Evolutionary conservation across 92 coral and sea anemone genomes (phyloP), one percentile per base, ranked within the genome.

Genomic region (Galaxea fascicularis): DNA sequence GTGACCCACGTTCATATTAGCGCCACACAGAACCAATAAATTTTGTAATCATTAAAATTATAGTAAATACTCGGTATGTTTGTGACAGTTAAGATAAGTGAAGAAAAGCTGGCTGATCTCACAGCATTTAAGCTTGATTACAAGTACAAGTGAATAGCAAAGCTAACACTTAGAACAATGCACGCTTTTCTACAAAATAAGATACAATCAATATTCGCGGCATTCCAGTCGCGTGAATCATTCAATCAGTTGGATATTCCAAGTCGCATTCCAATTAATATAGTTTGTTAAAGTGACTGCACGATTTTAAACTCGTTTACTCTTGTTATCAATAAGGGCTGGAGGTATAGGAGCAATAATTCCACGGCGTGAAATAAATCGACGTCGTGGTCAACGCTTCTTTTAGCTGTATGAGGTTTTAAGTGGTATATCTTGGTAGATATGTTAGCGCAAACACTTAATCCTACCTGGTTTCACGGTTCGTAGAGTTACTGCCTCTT

Each of bases 401-500:
- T 30, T 7, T 49, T 28, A 44, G 22, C 14, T 44, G 27, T 22
- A 39, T 28, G 73, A 27, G 22, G 13, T 18, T 39, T 41, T 53
- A 26, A 73, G 70, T 39, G 56, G 41, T 24, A 60, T 12, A 77
- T 60, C 24, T 28, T 74, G n/a, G 82, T 27, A 6, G 29, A 13
- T 10, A 60, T 75, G 71, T 77, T 25, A 39, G 26, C 47, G 83
- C 72, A 63, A 52, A 65, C 84, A 67, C 35, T 63, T 65, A 49
- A 56, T 57, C 39, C 18, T 74, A 97, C 99, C 99, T 89, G 93
- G 99, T 60, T 97, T 97, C n/a, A 97, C 97, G 28, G 90, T 89
- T 76, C 95, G 93, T 79, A 97, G 75, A 35, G 82, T 79, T 0
- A 93, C 89, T 16, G 92, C 83, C 57, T 95, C 97, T 26, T 94